Conservation (phyloP, 2,888 invertebrate genomes). For the Autographa gamma region DNA sequence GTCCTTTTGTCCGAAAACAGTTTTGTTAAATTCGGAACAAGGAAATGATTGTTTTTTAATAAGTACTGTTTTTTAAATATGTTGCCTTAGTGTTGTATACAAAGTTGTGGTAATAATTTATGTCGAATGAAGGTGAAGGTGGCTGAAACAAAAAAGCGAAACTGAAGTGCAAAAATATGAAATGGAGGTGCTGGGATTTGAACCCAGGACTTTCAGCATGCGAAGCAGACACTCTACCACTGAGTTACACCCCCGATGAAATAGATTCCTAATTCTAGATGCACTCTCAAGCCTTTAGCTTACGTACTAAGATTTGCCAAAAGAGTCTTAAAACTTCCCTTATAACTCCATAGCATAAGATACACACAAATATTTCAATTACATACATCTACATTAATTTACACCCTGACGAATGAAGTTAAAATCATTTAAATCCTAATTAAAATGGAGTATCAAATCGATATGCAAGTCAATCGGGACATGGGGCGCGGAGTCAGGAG, state of each 20-base stretch:
- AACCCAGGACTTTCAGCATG: constrained; percentile 91
- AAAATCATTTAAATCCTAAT: constrained; percentile 35
- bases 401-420: constrained; percentile 37
- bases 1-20: constrained; percentile 9
- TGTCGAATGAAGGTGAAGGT: background rate
- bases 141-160: too few relatives aligned
- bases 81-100: too few relatives aligned
- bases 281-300: too few relatives aligned
- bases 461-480: constrained; percentile 57
- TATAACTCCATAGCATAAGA: too few relatives aligned
- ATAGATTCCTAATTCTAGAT: too few relatives aligned
- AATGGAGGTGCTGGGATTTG: constrained; percentile 90
- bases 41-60: too few relatives aligned
- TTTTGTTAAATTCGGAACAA: background rate
- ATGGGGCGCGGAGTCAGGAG: constrained; percentile 56
- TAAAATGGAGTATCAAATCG: constrained; percentile 46
- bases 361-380: background rate
- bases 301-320: too few relatives aligned
- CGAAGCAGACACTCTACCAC: constrained; percentile 91
- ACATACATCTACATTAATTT: background rate
- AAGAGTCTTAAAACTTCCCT: too few relatives aligned
- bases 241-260: constrained; percentile 83
- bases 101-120: background rate
- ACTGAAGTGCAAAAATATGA: background rate
- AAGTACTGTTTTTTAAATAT: too few relatives aligned